Base-by-base conservation (phyloP, 2,888 invertebrate species). In the Lochmaea crataegi region DNA sequence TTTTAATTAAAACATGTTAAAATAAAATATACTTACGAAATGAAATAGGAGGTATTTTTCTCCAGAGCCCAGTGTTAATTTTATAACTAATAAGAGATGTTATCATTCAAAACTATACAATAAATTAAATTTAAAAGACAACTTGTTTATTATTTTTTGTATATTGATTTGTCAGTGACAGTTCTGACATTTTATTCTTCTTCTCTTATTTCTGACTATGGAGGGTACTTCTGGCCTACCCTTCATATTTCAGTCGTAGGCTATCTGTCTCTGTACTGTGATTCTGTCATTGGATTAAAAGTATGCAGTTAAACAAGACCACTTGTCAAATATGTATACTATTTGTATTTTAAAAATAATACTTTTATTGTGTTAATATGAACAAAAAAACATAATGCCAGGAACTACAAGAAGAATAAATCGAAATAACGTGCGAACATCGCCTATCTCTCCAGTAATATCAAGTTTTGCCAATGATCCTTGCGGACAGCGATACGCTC, bases 381-480 rank as follows among this genome's bases (percentile, higher is more conserved):
- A 9, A 2, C 18, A 53, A 53, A 53, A 53, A 10, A 53, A 16
- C 38, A 64, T 60, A 68, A 82, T 81, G 82, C 80, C 81, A 7
- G 77, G 79, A 48, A 76, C 81, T 71, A 80, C 80, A 68, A 77
- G 83, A 71, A 78, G 84, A 76, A 70, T 84, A 51, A 82, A 82
- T 14, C 80, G 84, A 63, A 70, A 68, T 38, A 81, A 80, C 12
- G 75, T 83, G 45, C 80, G 82, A 51, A 63, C 73, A 22, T 80
- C 78, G 42, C 74, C 82, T 9, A 76, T 81, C 18, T 64, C 82
- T 22, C 76, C 83, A 7, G 79, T 82, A 61, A 80, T 84, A 53
- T 81, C 83, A 9, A 78, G 81, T 60, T 81, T 82, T 72, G 79
- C 82, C 14, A 82, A 80, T 48, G 84, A 84, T 57, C 77, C 80